Conservation (phyloP, 2,888 invertebrate genomes). For the Sycophila texana region DNA sequence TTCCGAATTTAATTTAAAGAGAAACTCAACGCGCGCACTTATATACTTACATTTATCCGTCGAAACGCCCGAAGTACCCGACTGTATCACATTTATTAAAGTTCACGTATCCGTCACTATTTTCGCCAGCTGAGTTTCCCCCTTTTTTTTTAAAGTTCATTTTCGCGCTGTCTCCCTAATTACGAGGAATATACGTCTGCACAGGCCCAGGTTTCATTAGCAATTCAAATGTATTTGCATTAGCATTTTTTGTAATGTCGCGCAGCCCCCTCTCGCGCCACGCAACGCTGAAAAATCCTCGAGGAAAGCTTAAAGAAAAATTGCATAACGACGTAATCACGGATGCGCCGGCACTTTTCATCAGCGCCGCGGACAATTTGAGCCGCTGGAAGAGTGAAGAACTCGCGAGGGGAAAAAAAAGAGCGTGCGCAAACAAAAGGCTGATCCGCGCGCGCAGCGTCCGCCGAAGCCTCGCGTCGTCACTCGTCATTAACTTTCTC, state of each 20-base stretch:
- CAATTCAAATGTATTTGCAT: constrained; percentile 26
- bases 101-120: no score
- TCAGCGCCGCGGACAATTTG: no score
- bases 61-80: no score
- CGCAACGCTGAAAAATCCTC: neutral
- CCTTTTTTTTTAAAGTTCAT: neutral
- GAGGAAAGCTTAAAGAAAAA: neutral
- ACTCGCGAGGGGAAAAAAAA: no score
- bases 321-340: neutral
- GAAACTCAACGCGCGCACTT: neutral
- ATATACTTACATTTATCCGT: no score
- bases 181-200: constrained; percentile 25
- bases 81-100: no score
- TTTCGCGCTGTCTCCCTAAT: constrained; percentile 7
- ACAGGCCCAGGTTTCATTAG: constrained; percentile 14
- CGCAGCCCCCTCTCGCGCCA: neutral
- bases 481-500: constrained; percentile 47
- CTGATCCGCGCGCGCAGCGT: neutral
- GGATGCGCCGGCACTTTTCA: no score
- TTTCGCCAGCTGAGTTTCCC: neutral
- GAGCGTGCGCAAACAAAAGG: no score
- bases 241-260: constrained; percentile 12
- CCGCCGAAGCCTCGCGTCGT: neutral
- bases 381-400: no score
- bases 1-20: neutral